Percentiles rank a stretch among this genome's conserved stretches.
Conservation (phyloP, 2,113 vertebrate species). For the Scatophagus argus region DNA sequence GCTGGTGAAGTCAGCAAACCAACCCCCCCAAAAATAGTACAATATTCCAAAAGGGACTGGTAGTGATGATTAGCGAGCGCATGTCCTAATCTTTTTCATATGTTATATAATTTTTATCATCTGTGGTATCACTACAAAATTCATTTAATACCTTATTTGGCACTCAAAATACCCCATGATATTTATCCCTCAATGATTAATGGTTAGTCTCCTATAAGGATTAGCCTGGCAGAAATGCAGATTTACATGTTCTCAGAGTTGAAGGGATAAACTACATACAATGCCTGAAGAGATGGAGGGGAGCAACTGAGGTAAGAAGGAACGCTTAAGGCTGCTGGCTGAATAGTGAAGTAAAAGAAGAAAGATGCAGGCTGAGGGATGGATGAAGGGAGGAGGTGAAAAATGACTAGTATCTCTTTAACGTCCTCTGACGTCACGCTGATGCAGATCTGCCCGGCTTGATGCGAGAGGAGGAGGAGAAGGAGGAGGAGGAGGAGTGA, state of each 20-base stretch:
- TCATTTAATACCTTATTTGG: conserved; percentile 46
- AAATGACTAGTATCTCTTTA: conserved; percentile 77
- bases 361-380: neutral
- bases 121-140: conserved; percentile 24
- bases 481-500: conserved; percentile 41
- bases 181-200: conserved; percentile 34
- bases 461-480: conserved; percentile 58
- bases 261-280: conserved; percentile 13
- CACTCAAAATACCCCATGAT: conserved; percentile 8
- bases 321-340: neutral
- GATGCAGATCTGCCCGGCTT: conserved; percentile 80
- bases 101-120: conserved; percentile 39
- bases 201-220: conserved; percentile 34
- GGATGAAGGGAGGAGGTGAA: neutral
- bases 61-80: conserved; percentile 5
- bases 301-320: neutral
- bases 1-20: conserved; percentile 11
- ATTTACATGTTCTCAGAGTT: neutral
- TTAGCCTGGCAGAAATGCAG: conserved; percentile 10
- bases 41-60: neutral
- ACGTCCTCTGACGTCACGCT: conserved; percentile 83
- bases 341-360: neutral
- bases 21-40: neutral
- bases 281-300: conserved; percentile 15
- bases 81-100: conserved; percentile 10